Base-by-base conservation (phyloP, 2,888 invertebrate species). In the Rhimphoctona megacephalus region DNA sequence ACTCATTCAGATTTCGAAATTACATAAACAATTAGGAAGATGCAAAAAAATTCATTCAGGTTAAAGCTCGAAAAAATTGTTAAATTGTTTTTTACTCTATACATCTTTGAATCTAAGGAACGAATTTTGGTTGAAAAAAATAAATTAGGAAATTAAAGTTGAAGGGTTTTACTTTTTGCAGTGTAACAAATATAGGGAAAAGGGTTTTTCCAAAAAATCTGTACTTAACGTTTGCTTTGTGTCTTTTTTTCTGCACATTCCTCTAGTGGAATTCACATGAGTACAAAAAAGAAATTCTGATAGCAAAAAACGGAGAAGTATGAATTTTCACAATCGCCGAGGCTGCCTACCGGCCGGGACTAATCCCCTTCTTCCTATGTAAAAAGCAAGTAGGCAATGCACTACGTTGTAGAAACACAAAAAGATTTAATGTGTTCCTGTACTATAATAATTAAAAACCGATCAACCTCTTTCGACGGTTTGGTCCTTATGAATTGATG, bases 371-470 rank as follows among this genome's bases (percentile, higher is more conserved):
- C 19, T 17, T 7, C 49, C 6, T 49, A 19, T 6, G 5, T 49
- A 49, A 49, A n/a, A 49, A 49, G 19, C 19, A n/a, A 49, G 49
- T 49, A 49, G 19, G 25, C 25, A 25, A 57, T 5, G 14, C 0
- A 5, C 14, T 57, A 25, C 30, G 57, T 57, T 30, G 17, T 61
- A 3, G 25, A 30, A n/a, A 11, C 0, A n/a, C 22, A n/a, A 22
- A 39, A 39, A 67, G 11, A 66, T n/a, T 67, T 39, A 39, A 39
- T 19, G 46, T 30, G 17, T 30, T 9, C 17, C 33, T 22, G 39
- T 39, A 14, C 25, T 1, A 17, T 30, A 7, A 74, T 57, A 33
- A 39, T 74, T 74, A 57, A 36, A 74, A 74, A 74, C 14, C 57
- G 7, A 74, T 74, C 6, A 74, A 57, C 14, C 7, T 57, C 36